Base-by-base conservation (phyloP, 2,888 invertebrate species). In the Torymus auratus region DNA sequence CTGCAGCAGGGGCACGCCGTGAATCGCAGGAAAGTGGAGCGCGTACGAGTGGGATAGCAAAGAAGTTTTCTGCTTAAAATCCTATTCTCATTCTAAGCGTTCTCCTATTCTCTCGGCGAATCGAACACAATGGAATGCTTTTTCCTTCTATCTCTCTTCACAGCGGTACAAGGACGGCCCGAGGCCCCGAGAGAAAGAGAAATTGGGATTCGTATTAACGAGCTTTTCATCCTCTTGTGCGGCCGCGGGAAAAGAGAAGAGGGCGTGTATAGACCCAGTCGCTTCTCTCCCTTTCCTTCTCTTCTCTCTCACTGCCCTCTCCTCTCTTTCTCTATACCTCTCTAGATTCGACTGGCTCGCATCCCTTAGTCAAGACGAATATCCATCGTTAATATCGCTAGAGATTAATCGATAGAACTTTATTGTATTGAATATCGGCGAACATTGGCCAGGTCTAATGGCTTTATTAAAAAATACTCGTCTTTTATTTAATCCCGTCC, bases 141-240 rank as follows among this genome's bases (percentile, higher is more conserved):
- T 70, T 68, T 72, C 20, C 55, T 56, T 75, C 52, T 23, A 23
- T 78, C 71, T 55, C 13, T 60, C 10, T 60, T 70, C 53, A 20
- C 65, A 12, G 70, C 64, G 64, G n/a, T 70, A 72, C 72, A 67
- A 56, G 71, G 60, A 60, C 55, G 10, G 61, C 13, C 13, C 14
- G 50, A 5, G 23, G 13, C 12, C 52, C 7, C 41, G 41, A 41
- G 41, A 41, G 41, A 41, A 41, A 58, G 65, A 73, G 78, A 68
- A 71, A 71, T 82, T 69, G 85, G 82, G 85, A 86, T 86, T 86
- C 84, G 85, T 86, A 87, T 87, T 87, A 88, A 88, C 86, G 86
- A 88, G 85, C 87, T 83, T 85, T 85, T 83, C 86, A 84, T 85
- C 83, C 83, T 78, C 75, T 80, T 74, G 58, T 71, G 56, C 52